Base-by-base conservation (phyloP, 2,888 invertebrate genomes). In the Tenthredo scrophulariae region DNA sequence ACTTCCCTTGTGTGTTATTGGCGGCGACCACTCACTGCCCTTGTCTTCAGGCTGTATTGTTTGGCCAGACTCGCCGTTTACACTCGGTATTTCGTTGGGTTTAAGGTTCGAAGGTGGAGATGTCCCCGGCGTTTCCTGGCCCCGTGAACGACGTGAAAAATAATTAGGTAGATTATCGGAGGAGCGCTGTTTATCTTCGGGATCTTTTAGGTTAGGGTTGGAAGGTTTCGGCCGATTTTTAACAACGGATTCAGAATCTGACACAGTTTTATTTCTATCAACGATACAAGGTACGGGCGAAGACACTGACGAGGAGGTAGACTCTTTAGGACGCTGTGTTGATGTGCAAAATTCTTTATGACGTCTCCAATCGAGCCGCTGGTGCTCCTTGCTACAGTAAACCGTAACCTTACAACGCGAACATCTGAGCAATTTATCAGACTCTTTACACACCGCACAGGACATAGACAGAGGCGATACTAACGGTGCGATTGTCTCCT, bases 341-440 rank as follows among this genome's bases (percentile, higher is more conserved):
- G 7, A 7, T 6, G 80, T 84, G 80, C 93, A 92, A 85, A 89
- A 88, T 80, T 93, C 93, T 94, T 96, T 97, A 91, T 98, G 97
- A 88, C 94, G 94, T 91, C 96, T 96, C 97, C 97, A 97, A 92
- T 97, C 97, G 90, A 95, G 94, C 87, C 95, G 95, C 93, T 97
- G 97, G 92, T 98, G 97, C 87, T 96, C 96, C 89, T 95, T 96
- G 86, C 96, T 96, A 93, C 97, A 98, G 93, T 98, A 98, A 93
- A 96, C 96, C 82, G 95, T 95, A 86, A 93, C 93, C 91, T 96
- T 96, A 93, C 98, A 98, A 89, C 96, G 95, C 88, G 96, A 95
- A 93, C 97, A 97, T 89, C 97, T 95, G 87, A 96, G 94, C 89
- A 97, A 93, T 89, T 95, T 95, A 90, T 95, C 95, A 89, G 92